Base-by-base conservation (phyloP, 2,797 vertebrate species). In the Rhinichthys osculus region DNA sequence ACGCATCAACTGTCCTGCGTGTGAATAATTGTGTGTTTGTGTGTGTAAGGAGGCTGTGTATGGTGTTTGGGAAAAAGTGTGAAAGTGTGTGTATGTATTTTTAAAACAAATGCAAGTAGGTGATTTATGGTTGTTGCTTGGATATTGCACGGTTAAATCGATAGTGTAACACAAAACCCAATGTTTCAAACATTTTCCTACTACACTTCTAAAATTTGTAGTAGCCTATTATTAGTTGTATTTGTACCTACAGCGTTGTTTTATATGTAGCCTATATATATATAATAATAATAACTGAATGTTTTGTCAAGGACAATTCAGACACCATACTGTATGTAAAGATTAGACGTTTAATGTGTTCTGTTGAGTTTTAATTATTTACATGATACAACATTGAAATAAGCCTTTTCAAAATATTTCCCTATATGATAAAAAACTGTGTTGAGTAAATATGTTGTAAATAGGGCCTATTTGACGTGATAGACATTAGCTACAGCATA, bases 11-110 rank as follows among this genome's bases (percentile, higher is more conserved):
- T 64, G 83, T 76, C 73, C 67, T 47, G 47, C 64, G 72, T 47
- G 57, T 83, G 79, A 77, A 81, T 82, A 69, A 71, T 38, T 81
- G 16, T 52, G 50, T 52, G 59, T 62, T 27, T 27, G 59, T 57
- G 77, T 79, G 40, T 44, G 54, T 66, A 62, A 47, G n/a, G 33
- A 40, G 66, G 62, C n/a, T 23, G 40, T 67, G 82, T 30, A 33
- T 4, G 4, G 27, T 52, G 13, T 64, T 33, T n/a, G 30, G 9
- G 23, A 64, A 62, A 59, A 33, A 59, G 44, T 66, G 9, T 77
- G 17, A 9, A 81, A 17, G 42, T 66, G 76, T 66, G 76, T 69
- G 44, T 16, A 50, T 50, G 14, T 62, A 8, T 47, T 79, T 64
- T 44, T 44, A 23, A 40, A 79, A 57, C 72, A 50, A 66, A 47